phyloP scores from a whole-genome alignment of 2,888 invertebrate species.

The Netelia fuscicornis region DNA sequence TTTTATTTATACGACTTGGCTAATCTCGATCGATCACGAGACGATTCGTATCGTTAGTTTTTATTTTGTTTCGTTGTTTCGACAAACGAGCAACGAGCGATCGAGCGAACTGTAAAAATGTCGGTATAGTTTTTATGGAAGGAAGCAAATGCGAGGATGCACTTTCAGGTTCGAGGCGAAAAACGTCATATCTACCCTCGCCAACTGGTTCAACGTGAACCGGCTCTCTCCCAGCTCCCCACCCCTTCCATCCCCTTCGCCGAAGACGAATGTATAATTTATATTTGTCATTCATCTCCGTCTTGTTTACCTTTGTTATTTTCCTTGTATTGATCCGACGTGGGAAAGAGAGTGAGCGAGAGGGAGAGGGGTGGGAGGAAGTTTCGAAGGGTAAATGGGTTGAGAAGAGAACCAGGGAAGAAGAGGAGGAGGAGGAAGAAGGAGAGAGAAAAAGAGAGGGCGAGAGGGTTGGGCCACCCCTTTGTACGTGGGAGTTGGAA shows the following conservation, averaged over 20 bases:
- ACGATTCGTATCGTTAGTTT: too few species aligned
- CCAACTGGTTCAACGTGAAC: conserved; percentile 60
- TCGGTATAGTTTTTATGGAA: too few species aligned
- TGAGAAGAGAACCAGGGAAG: conserved; percentile 62
- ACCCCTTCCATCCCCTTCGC: conserved; percentile 61
- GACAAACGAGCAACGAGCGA: too few species aligned
- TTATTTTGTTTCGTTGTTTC: too few species aligned
- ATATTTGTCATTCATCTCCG: conserved; percentile 81
- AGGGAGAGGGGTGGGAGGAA: conserved; percentile 61
- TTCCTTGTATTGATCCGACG: conserved; percentile 80
- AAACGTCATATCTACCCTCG: conserved; percentile 52
- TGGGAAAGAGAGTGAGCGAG: conserved; percentile 64
- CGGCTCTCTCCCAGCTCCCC: conserved; percentile 52
- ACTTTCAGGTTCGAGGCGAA: neutral
- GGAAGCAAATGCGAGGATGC: too few species aligned
- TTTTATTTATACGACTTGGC: too few species aligned
- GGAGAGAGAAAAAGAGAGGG: conserved; percentile 56
- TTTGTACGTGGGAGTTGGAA: conserved; percentile 48
- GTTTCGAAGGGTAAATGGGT: conserved; percentile 76
- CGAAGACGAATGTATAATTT: conserved; percentile 80
- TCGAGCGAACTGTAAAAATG: too few species aligned
- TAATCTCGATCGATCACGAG: too few species aligned
- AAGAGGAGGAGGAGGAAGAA: conserved; percentile 57
- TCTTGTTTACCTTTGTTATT: conserved; percentile 82
- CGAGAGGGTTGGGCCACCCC: conserved; percentile 48